Evolutionary conservation across 2,888 invertebrate species (phyloP).

Genomic region (Himalopsyche kuldschensis): DNA sequence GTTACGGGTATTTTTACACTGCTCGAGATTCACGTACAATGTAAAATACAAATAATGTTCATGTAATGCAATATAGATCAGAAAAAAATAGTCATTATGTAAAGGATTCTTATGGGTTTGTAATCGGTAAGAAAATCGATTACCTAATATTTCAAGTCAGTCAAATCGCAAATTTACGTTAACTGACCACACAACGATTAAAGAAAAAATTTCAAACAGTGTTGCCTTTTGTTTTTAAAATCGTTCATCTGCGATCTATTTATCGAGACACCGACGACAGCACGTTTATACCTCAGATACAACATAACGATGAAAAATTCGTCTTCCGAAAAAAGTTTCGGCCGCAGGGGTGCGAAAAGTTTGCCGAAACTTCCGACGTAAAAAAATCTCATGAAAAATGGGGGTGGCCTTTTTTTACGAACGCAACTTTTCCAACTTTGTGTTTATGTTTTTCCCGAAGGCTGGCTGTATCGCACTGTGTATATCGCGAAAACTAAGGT

Average conservation of each 20-base stretch:
- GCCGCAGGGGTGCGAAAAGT: neutral
- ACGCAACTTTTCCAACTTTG: neutral
- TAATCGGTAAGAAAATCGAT: too few species aligned
- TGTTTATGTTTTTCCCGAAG: neutral
- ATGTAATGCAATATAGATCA: too few species aligned
- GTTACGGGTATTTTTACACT: too few species aligned
- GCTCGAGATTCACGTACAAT: too few species aligned
- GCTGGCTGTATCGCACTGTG: neutral
- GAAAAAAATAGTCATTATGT: too few species aligned
- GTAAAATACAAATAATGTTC: too few species aligned
- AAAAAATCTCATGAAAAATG: neutral
- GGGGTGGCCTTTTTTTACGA: neutral
- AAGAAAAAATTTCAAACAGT: too few species aligned
- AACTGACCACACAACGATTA: too few species aligned
- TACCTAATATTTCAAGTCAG: too few species aligned
- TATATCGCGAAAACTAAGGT: neutral
- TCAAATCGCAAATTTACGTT: too few species aligned
- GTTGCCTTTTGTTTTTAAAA: neutral
- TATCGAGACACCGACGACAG: neutral
- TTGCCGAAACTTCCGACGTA: neutral
- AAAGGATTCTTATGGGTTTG: too few species aligned
- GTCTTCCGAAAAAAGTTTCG: neutral
- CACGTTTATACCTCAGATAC: neutral
- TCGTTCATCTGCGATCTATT: neutral
- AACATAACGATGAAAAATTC: slow-evolving; percentile 1